Base-by-base conservation (phyloP, 2,797 vertebrate species). In the Mallotus villosus region DNA sequence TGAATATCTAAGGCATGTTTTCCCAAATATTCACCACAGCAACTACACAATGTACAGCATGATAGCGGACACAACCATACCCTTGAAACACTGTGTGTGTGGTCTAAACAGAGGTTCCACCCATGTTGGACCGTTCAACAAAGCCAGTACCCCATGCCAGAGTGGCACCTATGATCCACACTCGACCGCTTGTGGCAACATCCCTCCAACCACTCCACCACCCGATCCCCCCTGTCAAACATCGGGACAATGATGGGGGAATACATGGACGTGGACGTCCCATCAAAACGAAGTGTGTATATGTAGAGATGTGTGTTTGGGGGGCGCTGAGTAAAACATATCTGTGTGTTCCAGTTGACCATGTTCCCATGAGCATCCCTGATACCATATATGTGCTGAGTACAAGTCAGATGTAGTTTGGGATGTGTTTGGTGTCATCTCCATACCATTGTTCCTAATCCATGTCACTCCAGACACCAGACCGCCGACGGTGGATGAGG, bases 111-210 rank as follows among this genome's bases (percentile, higher is more conserved):
- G 90, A 80, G 0, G 0, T 65, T 5, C 27, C 73, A 5, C 29
- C 70, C 14, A 5, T 46, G 64, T 22, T 55, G 29, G 51, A 8
- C 64, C 32, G 61, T 17, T 0, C 24, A 14, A 0, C 16, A 21
- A 82, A 74, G 78, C 8, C 2, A 0, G 0, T 78, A 24, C 87
- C 84, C 41, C 61, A 21, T 66, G 87, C 81, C 2, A 46, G 82
- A 29, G 82, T 89, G 69, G 46, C 71, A 1, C 90, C 90, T 0
- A 78, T 73, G 70, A 55, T 63, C 71, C 76, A 1, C 2, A 71
- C 64, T n/a, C 1, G 34, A 58, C 7, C 46, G 12, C 21, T 12
- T 67, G 53, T 59, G 5, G 59, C 1, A 14, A 66, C 32, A 27
- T 32, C 12, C 14, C 49, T 34, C 63, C 53, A 8, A 21, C 32